Evolutionary conservation across 2,797 vertebrate species (phyloP).

Genomic region (Darevskia nairensis): DNA sequence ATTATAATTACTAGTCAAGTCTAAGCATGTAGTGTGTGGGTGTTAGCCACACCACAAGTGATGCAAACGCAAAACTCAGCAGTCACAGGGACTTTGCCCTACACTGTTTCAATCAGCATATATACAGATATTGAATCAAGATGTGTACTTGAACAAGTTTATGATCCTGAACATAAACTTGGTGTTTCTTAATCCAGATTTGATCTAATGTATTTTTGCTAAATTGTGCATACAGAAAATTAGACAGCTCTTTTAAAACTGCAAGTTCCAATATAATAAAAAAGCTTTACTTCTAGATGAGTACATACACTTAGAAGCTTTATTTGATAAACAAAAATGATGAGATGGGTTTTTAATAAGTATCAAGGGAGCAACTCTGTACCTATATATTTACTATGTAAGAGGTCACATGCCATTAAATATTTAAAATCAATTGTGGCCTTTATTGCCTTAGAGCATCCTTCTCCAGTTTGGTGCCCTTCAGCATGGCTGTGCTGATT

Average conservation of each 20-base stretch:
- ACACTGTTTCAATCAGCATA: constrained; percentile 43
- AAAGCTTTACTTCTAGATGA: neutral
- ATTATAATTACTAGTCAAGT: constrained; percentile 83
- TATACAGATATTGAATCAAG: constrained; percentile 51
- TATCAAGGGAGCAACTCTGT: neutral
- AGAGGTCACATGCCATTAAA: neutral
- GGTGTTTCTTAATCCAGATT: neutral
- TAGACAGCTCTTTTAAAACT: neutral
- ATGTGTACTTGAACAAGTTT: too few relatives aligned
- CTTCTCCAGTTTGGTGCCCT: too few relatives aligned
- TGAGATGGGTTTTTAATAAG: neutral
- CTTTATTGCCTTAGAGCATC: neutral
- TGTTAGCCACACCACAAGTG: constrained; percentile 73
- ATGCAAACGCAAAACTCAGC: constrained; percentile 67
- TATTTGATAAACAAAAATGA: neutral
- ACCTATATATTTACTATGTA: neutral
- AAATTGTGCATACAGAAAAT: neutral
- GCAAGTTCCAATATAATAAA: neutral
- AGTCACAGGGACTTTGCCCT: constrained; percentile 44
- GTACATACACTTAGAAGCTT: neutral
- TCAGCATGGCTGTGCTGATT: too few relatives aligned
- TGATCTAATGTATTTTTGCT: neutral
- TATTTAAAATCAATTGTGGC: neutral
- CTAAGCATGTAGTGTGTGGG: constrained; percentile 79
- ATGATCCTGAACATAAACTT: fast-evolving